Percentiles rank a stretch among this genome's conserved stretches.
These are phyloP conservation scores for Anticlea derivata DNA, from an alignment of 2,888 invertebrate genomes.

Conservation along the genomic window DNA sequence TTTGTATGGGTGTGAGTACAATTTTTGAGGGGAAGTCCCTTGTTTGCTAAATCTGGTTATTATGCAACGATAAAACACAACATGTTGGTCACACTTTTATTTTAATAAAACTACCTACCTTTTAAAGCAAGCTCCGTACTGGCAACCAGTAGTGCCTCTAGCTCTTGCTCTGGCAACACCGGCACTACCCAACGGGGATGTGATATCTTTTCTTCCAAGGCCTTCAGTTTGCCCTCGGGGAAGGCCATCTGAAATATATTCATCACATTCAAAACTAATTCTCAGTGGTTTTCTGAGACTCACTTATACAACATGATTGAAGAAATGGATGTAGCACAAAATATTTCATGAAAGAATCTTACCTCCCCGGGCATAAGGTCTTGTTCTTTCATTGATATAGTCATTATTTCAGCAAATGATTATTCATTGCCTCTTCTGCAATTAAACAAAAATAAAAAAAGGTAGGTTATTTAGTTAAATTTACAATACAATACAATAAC, in stretches of 20 bases:
- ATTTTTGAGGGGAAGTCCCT: too few relatives aligned
- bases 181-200: slow-evolving; percentile 98
- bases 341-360: slow-evolving; percentile 33
- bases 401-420: slow-evolving; percentile 75
- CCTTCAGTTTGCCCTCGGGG: slow-evolving; percentile 93
- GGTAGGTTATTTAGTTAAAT: too few relatives aligned
- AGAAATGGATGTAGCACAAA: too few relatives aligned
- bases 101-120: slow-evolving; percentile 59
- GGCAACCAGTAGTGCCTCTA: slow-evolving; percentile 95
- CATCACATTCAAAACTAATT: background rate
- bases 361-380: slow-evolving; percentile 79
- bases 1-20: too few relatives aligned
- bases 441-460: slow-evolving; percentile 28
- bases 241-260: slow-evolving; percentile 81
- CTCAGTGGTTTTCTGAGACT: too few relatives aligned
- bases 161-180: slow-evolving; percentile 97
- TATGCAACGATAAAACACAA: too few relatives aligned
- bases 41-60: too few relatives aligned
- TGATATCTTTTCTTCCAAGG: slow-evolving; percentile 97
- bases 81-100: too few relatives aligned
- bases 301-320: too few relatives aligned
- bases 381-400: slow-evolving; percentile 82
- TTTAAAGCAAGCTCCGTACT: slow-evolving; percentile 93
- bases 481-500: too few relatives aligned
- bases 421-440: slow-evolving; percentile 71